phyloP scores from a whole-genome alignment of 2,888 invertebrate genomes.

The Lapara coniferarum region DNA sequence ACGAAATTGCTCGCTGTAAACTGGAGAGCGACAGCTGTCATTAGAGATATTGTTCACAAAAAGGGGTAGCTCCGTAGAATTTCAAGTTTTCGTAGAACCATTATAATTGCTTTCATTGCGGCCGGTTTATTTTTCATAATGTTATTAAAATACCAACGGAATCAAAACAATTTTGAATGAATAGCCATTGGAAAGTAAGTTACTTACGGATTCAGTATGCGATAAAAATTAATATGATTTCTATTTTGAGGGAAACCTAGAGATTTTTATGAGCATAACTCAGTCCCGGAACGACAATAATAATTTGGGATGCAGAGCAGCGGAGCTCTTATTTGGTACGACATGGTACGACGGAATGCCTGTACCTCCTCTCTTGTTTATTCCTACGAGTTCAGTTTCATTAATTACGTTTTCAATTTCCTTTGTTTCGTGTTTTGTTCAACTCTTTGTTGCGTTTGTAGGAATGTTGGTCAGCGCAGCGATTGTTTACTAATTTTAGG shows the following conservation, averaged over 20 bases:
- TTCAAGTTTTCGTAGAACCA: slow-evolving; percentile 27
- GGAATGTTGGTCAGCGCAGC: background rate
- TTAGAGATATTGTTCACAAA: slow-evolving; percentile 36
- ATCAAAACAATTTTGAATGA: slow-evolving; percentile 18
- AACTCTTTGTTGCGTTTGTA: background rate
- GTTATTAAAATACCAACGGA: slow-evolving; percentile 4
- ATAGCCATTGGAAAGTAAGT: background rate
- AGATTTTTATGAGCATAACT: slow-evolving; percentile 14
- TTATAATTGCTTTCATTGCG: slow-evolving; percentile 29
- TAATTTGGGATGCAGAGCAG: background rate
- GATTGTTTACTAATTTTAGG: too few species aligned
- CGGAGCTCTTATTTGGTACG: slow-evolving; percentile 3
- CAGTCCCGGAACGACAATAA: slow-evolving; percentile 16
- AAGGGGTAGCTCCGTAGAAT: slow-evolving; percentile 26
- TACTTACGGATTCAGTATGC: slow-evolving; percentile 8
- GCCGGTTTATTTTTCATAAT: slow-evolving; percentile 26
- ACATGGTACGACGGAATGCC: background rate
- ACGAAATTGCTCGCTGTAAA: slow-evolving; percentile 36
- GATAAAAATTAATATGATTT: slow-evolving; percentile 21
- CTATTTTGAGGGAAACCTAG: slow-evolving; percentile 11
- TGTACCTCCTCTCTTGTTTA: background rate
- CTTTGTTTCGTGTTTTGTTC: background rate
- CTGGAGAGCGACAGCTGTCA: slow-evolving; percentile 33
- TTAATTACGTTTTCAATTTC: background rate
- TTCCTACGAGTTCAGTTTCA: background rate